These are phyloP conservation scores for Drosophila imparisetae DNA, from an alignment of 2,888 invertebrate species.

Conservation along the genomic window DNA sequence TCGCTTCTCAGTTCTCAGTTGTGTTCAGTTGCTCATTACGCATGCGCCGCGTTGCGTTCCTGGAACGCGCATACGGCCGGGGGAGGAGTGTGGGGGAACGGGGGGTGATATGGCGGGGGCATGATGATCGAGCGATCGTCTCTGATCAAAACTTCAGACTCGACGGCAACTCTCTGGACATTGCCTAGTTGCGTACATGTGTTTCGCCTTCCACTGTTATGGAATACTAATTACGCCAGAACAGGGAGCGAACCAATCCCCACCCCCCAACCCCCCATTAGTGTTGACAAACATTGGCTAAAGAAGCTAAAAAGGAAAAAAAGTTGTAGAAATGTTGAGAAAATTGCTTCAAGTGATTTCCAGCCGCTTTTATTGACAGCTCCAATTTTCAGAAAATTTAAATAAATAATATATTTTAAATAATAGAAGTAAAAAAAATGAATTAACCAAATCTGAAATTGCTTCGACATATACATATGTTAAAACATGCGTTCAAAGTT, in stretches of 20 bases:
- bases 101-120: not conserved
- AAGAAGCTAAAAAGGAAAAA: not conserved
- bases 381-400: not conserved
- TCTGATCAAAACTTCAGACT: constrained; percentile 15
- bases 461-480: not conserved
- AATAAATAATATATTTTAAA: not conserved
- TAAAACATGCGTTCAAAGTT: not conserved
- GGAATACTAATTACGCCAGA: constrained; percentile 82
- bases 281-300: not conserved
- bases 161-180: constrained; percentile 23
- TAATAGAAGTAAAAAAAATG: not conserved
- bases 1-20: not conserved
- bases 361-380: not conserved
- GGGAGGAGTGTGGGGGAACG: not conserved
- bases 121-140: constrained; percentile 35
- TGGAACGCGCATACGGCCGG: not conserved
- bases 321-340: not conserved
- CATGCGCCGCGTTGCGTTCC: constrained; percentile 62
- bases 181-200: constrained; percentile 74
- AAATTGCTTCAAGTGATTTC: not conserved
- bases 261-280: not conserved
- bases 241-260: not conserved
- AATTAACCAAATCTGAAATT: not conserved
- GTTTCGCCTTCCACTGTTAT: constrained; percentile 80
- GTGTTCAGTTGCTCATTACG: constrained; percentile 59